phyloP scores from a whole-genome alignment of 2,888 invertebrate species.

The Aromia moschata region DNA sequence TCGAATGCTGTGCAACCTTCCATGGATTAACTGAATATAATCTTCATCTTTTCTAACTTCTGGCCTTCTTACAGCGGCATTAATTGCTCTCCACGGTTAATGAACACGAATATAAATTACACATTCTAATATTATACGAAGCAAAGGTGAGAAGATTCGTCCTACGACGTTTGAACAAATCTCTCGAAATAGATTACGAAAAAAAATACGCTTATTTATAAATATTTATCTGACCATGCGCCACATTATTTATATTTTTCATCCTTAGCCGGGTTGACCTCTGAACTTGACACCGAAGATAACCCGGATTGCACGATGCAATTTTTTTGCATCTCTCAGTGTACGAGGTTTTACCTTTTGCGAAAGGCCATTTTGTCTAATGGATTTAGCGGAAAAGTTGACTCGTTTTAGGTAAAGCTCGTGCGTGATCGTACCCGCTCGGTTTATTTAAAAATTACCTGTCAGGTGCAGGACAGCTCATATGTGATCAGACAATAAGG shows the following conservation, averaged over 20 bases:
- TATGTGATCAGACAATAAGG: conserved; percentile 26
- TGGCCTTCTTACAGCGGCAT: too few species aligned
- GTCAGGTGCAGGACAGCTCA: conserved; percentile 24
- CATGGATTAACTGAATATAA: too few species aligned
- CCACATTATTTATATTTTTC: conserved; percentile 17
- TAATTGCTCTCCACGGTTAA: too few species aligned
- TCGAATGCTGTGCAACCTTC: too few species aligned
- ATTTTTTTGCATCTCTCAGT: conserved; percentile 7
- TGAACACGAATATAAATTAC: too few species aligned
- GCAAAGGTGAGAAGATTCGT: too few species aligned
- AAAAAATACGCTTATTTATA: too few species aligned
- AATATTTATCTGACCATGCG: conserved; percentile 14
- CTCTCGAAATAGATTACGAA: too few species aligned
- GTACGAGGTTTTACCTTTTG: conserved; percentile 1
- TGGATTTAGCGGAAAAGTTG: conserved; percentile 10
- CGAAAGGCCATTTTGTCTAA: conserved; percentile 1
- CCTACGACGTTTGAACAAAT: too few species aligned
- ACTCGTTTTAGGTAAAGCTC: conserved; percentile 20
- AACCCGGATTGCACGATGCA: conserved; percentile 15
- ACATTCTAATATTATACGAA: too few species aligned
- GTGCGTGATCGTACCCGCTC: conserved; percentile 7
- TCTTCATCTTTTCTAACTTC: too few species aligned
- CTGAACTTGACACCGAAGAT: conserved; percentile 20
- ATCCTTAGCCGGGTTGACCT: conserved; percentile 3
- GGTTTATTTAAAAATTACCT: conserved; percentile 23